Evolutionary conservation across 2,888 invertebrate species (phyloP).

Genomic region (Dynastes tityus): DNA sequence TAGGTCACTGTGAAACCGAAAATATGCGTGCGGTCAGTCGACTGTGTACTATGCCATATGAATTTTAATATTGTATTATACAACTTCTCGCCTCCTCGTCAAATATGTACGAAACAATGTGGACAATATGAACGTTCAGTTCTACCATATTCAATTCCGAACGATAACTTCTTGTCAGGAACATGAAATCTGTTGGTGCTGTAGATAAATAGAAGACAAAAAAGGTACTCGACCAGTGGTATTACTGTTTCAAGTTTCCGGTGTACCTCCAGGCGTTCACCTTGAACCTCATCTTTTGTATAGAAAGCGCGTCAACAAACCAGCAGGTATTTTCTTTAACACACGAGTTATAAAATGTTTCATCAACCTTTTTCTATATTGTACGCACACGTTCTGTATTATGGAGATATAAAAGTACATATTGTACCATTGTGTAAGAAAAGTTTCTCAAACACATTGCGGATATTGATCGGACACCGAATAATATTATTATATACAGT

Average conservation of each 20-base stretch:
- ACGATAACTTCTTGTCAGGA: conserved; percentile 16
- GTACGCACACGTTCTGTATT: conserved; percentile 28
- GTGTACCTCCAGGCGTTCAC: conserved; percentile 41
- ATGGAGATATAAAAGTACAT: conserved; percentile 6
- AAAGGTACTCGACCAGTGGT: conserved; percentile 29
- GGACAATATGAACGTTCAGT: background rate
- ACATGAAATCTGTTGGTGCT: conserved; percentile 28
- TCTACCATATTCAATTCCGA: background rate
- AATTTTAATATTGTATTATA: conserved; percentile 31
- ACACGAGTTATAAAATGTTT: conserved; percentile 39
- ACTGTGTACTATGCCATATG: conserved; percentile 15
- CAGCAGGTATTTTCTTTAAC: conserved; percentile 42
- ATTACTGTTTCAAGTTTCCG: conserved; percentile 43
- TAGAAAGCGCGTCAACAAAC: conserved; percentile 46
- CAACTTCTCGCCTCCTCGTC: conserved; percentile 7
- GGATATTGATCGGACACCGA: background rate
- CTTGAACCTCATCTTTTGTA: conserved; percentile 45
- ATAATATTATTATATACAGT: background rate
- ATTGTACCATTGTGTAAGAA: conserved; percentile 2
- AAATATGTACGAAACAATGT: background rate
- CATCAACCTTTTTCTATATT: conserved; percentile 38
- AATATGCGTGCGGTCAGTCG: conserved; percentile 34
- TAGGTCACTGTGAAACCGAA: conserved; percentile 45
- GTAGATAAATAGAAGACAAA: conserved; percentile 38
- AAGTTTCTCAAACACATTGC: background rate